Percentiles rank a stretch among this genome's conserved stretches.
Evolutionary conservation across 64 coral and sea anemone genomes (phyloP).

Genomic region (Pocillopora damicornis): DNA sequence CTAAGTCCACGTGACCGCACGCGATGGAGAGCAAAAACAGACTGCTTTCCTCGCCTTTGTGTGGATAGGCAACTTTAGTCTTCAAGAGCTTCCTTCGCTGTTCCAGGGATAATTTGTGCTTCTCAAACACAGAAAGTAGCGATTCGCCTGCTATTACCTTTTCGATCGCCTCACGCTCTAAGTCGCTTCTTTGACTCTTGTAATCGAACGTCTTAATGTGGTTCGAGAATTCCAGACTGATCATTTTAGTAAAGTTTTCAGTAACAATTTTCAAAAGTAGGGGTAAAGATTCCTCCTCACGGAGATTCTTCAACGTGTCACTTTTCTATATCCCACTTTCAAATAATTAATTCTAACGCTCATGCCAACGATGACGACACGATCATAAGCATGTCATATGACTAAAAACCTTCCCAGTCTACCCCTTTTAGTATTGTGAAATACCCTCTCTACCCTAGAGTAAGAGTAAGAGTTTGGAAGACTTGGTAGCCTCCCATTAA

Average conservation of each 20-base stretch:
- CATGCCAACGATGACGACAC: neutral
- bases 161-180: conserved; percentile 31
- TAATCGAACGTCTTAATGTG: conserved; percentile 41
- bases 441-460: neutral
- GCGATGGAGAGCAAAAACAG: conserved; percentile 55
- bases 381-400: conserved; percentile 34
- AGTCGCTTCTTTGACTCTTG: conserved; percentile 1
- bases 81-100: conserved; percentile 51
- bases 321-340: neutral
- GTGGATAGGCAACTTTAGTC: conserved; percentile 60
- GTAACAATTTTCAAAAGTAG: neutral
- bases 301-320: neutral
- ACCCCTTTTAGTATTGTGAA: neutral
- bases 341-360: too few species aligned
- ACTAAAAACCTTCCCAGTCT: neutral
- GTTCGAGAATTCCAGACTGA: conserved; percentile 27
- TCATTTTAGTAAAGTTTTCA: conserved; percentile 4
- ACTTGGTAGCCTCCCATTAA: conserved; percentile 66
- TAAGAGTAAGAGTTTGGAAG: neutral
- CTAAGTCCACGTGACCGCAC: conserved; percentile 54
- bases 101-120: conserved; percentile 36
- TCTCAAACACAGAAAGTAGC: conserved; percentile 44
- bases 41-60: conserved; percentile 53
- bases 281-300: neutral
- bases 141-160: conserved; percentile 26